phyloP scores from a whole-genome alignment of 2,888 invertebrate genomes.

The Sialis fuliginosa region DNA sequence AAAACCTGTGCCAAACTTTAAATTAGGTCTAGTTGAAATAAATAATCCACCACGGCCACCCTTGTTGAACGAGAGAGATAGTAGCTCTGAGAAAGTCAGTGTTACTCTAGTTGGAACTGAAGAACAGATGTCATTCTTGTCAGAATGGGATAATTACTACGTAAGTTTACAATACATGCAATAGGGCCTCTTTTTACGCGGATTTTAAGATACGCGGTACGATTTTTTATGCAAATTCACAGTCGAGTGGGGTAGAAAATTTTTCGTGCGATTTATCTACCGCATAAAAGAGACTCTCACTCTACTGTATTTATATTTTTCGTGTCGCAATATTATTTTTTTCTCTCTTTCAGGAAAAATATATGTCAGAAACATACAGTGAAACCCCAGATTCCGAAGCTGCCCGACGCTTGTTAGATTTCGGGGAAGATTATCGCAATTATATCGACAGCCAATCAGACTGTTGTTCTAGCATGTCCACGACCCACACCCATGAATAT shows the following conservation, averaged over 20 bases:
- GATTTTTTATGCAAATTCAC: too few species aligned
- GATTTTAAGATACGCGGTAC: too few species aligned
- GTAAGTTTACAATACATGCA: conserved; percentile 22
- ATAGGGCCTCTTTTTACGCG: too few species aligned
- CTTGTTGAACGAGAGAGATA: conserved; percentile 14
- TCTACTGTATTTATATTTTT: too few species aligned
- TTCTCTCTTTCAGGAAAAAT: conserved; percentile 54
- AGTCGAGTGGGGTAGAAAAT: too few species aligned
- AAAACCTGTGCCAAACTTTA: conserved; percentile 37
- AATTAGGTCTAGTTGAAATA: conserved; percentile 32
- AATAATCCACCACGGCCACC: too few species aligned
- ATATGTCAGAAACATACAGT: conserved; percentile 79
- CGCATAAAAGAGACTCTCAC: too few species aligned
- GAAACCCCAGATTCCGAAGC: conserved; percentile 75
- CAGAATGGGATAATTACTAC: conserved; percentile 93
- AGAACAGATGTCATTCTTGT: conserved; percentile 66
- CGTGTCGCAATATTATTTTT: conserved; percentile 1
- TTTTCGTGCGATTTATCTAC: too few species aligned
- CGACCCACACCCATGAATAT: conserved; percentile 22
- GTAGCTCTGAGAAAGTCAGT: conserved; percentile 32
- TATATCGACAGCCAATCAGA: conserved; percentile 82
- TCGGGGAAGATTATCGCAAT: conserved; percentile 80
- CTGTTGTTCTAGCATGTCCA: conserved; percentile 64
- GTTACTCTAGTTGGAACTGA: conserved; percentile 44
- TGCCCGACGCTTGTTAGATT: conserved; percentile 63